phyloP scores from a whole-genome alignment of 1,140 invertebrate species.

The Caenorhabditis briggsae region DNA sequence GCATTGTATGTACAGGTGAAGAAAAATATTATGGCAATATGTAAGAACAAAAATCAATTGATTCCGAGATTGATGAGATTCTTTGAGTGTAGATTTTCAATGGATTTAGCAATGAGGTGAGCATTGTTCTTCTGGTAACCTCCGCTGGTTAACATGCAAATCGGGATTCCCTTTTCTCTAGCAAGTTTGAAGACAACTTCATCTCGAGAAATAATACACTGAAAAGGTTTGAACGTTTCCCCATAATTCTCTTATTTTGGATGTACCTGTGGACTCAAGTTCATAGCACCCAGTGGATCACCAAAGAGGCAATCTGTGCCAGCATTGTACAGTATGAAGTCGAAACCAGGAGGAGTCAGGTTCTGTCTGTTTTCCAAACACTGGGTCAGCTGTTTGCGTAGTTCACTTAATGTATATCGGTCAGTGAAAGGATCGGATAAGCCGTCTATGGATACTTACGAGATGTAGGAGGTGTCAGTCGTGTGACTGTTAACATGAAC shows the following conservation, averaged over 20 bases:
- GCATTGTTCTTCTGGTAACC: constrained; percentile 86
- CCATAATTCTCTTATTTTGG: constrained; percentile 6
- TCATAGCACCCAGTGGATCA: constrained; percentile 84
- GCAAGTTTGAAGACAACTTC: constrained; percentile 86
- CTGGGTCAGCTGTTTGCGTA: constrained; percentile 81
- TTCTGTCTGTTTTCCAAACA: constrained; percentile 79
- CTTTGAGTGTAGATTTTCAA: constrained; percentile 82
- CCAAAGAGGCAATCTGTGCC: constrained; percentile 87
- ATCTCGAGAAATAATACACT: constrained; percentile 87
- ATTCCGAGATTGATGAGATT: constrained; percentile 72
- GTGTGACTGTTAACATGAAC: constrained; percentile 29
- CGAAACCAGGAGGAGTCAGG: constrained; percentile 80
- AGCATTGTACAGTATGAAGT: constrained; percentile 89
- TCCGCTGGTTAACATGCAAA: constrained; percentile 90
- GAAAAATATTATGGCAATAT: background rate
- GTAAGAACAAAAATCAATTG: background rate
- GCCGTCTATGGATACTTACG: background rate
- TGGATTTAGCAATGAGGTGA: constrained; percentile 86
- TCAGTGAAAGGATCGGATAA: background rate
- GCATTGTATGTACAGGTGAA: background rate
- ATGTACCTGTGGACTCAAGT: constrained; percentile 82
- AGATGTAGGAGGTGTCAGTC: constrained; percentile 30
- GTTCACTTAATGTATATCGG: constrained; percentile 83
- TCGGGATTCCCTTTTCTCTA: constrained; percentile 83
- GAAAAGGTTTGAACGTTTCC: constrained; percentile 63